Evolutionary conservation across 2,888 invertebrate species (phyloP).

Genomic region (Eilema griseolum): DNA sequence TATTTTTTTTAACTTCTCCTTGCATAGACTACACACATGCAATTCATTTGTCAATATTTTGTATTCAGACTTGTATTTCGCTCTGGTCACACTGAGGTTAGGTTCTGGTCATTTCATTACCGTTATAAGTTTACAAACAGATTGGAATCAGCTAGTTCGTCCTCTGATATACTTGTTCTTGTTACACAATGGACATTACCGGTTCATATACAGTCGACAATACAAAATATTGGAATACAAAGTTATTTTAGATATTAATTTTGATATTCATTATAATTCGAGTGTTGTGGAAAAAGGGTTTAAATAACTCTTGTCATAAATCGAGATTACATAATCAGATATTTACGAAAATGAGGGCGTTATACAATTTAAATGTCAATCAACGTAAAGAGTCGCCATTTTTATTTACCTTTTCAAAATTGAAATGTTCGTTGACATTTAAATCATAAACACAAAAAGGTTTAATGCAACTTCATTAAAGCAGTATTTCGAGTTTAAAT

Average conservation of each 20-base stretch:
- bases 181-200: not conserved
- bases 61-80: not conserved
- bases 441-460: not conserved
- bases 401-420: conserved; percentile 1
- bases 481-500: not conserved
- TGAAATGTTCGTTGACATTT: not conserved
- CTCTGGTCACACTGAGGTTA: conserved; percentile 1
- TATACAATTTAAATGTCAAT: not conserved
- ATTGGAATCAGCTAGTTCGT: not conserved
- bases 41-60: not conserved
- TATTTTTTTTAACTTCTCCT: not conserved
- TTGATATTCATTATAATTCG: conserved; percentile 6
- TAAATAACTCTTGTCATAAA: not conserved
- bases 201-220: not conserved
- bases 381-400: not conserved
- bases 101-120: not conserved
- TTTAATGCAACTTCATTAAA: not conserved
- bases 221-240: not conserved
- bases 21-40: conserved; percentile 3
- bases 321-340: not conserved
- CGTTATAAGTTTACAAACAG: not conserved
- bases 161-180: not conserved
- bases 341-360: not conserved
- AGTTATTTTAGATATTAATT: not conserved
- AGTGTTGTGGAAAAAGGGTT: not conserved